A percentile compares a stretch with the other conserved stretches of the same genome.
Evolutionary conservation across 2,888 invertebrate species (phyloP).

Genomic region (Hyles lineata): DNA sequence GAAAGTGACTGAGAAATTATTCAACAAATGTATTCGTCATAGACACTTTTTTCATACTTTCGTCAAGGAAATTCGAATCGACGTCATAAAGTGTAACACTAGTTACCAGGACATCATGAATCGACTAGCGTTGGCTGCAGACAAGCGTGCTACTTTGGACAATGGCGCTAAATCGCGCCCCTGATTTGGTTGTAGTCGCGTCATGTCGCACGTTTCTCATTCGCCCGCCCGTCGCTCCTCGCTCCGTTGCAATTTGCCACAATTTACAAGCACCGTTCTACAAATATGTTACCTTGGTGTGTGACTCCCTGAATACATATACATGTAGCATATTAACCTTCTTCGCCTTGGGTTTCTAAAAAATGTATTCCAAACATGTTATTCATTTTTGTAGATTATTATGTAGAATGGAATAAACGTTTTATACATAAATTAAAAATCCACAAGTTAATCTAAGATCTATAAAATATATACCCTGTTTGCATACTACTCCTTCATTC

Average conservation of each 20-base stretch:
- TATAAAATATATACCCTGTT: no score
- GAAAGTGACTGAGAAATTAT: no score
- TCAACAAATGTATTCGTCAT: no score
- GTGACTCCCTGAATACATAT: conserved; percentile 1
- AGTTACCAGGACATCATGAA: conserved; percentile 30
- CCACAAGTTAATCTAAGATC: no score
- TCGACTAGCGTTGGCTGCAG: neutral
- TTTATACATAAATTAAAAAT: no score
- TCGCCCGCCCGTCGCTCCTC: conserved; percentile 37
- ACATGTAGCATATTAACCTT: neutral
- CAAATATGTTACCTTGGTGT: conserved; percentile 40
- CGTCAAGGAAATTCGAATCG: no score
- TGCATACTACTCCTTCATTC: neutral
- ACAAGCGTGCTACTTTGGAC: neutral
- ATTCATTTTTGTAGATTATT: neutral
- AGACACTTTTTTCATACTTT: no score
- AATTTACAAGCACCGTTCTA: conserved; percentile 57
- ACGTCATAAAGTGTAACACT: neutral
- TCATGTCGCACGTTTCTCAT: neutral
- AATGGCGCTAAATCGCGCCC: conserved; percentile 7
- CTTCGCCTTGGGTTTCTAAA: neutral
- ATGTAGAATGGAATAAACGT: neutral
- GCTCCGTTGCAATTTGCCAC: conserved; percentile 71
- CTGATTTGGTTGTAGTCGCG: neutral
- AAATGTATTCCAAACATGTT: neutral